Conservation (phyloP, 2,797 vertebrate species). For the Amazona ochrocephala region DNA sequence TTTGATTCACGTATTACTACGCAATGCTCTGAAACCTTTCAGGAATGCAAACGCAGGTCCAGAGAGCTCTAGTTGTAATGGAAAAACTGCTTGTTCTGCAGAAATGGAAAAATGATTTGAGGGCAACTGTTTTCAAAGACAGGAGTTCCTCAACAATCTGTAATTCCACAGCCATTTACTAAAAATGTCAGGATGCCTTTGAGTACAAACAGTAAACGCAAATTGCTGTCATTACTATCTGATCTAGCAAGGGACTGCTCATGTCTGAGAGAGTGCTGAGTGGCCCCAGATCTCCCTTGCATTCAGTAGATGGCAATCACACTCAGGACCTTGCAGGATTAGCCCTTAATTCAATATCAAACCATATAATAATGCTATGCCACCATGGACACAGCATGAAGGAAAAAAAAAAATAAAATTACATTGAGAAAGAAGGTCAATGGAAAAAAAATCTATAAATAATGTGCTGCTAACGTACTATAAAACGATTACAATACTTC, state of each 20-base stretch:
- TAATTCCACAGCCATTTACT: constrained; percentile 19
- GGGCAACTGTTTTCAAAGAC: background rate
- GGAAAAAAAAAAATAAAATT: constrained; percentile 20
- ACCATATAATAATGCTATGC: constrained; percentile 9
- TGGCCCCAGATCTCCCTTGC: background rate
- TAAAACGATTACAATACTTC: constrained; percentile 62
- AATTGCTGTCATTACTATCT: background rate
- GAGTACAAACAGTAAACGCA: constrained; percentile 16
- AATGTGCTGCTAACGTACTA: constrained; percentile 61
- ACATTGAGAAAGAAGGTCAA: constrained; percentile 45
- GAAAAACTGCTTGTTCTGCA: constrained; percentile 40
- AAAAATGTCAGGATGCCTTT: background rate
- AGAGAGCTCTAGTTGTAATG: background rate
- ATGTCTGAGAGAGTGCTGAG: background rate
- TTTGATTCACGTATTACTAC: background rate
- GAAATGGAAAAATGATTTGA: background rate
- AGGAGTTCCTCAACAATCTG: constrained; percentile 1
- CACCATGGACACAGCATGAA: constrained; percentile 8
- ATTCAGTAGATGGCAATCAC: background rate
- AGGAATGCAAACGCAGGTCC: constrained; percentile 15
- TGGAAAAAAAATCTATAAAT: constrained; percentile 36
- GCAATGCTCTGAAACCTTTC: constrained; percentile 22
- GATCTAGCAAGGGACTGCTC: background rate
- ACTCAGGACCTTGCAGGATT: constrained; percentile 24
- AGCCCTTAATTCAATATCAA: constrained; percentile 40